These are phyloP conservation scores for Xenops minutus DNA, from an alignment of 2,797 vertebrate genomes.

Conservation along the genomic window DNA sequence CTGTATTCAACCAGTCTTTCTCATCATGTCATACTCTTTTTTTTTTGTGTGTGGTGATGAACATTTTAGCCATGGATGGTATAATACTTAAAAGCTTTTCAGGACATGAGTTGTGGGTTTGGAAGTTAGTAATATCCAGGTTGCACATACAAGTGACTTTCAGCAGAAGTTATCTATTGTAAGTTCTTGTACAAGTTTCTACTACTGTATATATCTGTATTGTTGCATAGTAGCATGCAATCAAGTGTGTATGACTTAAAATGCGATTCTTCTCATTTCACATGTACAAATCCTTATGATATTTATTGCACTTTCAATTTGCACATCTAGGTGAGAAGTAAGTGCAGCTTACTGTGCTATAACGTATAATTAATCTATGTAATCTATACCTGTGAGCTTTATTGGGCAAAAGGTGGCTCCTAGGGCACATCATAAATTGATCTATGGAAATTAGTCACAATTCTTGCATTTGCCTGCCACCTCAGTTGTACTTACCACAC, in stretches of 20 bases:
- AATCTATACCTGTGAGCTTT: neutral
- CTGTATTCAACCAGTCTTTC: neutral
- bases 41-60: neutral
- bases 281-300: neutral
- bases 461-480: neutral
- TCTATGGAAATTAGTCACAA: neutral
- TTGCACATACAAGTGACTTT: neutral
- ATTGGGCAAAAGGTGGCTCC: neutral
- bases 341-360: neutral
- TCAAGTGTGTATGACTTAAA: neutral
- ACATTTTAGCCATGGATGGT: neutral
- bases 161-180: neutral
- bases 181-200: neutral
- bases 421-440: neutral
- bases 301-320: neutral
- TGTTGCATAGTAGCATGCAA: neutral
- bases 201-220: neutral
- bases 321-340: neutral
- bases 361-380: neutral
- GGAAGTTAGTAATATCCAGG: neutral
- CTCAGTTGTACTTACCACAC: neutral
- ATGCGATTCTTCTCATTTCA: neutral
- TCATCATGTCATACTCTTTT: accelerated
- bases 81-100: neutral
- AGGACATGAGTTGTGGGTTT: neutral